Percentiles rank a stretch among this genome's conserved stretches.
phyloP scores from a whole-genome alignment of 2,113 vertebrate species.

The Apus apus region DNA sequence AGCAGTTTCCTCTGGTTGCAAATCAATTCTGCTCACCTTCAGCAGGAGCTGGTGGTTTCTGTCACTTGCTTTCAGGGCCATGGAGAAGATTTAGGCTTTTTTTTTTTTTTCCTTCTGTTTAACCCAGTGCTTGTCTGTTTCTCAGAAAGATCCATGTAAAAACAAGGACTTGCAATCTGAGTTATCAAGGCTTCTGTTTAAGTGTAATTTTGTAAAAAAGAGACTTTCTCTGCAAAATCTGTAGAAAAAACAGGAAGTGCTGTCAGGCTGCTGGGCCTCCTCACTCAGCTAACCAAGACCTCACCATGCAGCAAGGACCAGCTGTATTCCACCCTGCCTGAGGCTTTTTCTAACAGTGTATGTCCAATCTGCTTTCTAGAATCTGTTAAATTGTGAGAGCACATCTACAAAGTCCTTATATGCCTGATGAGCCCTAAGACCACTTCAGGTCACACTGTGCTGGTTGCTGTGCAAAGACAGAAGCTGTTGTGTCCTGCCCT shows the following conservation, averaged over 20 bases:
- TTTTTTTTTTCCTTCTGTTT: neutral
- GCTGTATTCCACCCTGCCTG: rapidly evolving
- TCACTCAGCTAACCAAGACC: neutral
- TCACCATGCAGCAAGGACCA: rapidly evolving
- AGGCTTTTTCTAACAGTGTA: neutral
- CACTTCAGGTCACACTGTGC: neutral
- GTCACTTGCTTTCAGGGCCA: neutral
- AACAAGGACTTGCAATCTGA: slow-evolving; percentile 27
- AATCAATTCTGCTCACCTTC: slow-evolving; percentile 19
- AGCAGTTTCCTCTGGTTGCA: slow-evolving; percentile 10
- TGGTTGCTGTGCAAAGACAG: neutral
- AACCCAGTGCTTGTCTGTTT: neutral
- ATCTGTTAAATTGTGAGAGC: neutral
- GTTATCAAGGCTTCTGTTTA: slow-evolving; percentile 28
- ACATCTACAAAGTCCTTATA: neutral
- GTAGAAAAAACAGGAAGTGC: slow-evolving; percentile 63
- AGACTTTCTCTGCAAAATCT: slow-evolving; percentile 11
- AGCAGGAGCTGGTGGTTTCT: neutral
- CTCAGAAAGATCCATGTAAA: neutral
- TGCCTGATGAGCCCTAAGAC: neutral
- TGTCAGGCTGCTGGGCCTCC: neutral
- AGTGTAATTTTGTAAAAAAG: neutral
- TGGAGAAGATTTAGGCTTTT: neutral
- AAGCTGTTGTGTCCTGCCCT: neutral
- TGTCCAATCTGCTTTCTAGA: neutral